Base-by-base conservation (phyloP, 2,797 vertebrate species). In the Dicrostonyx torquatus region DNA sequence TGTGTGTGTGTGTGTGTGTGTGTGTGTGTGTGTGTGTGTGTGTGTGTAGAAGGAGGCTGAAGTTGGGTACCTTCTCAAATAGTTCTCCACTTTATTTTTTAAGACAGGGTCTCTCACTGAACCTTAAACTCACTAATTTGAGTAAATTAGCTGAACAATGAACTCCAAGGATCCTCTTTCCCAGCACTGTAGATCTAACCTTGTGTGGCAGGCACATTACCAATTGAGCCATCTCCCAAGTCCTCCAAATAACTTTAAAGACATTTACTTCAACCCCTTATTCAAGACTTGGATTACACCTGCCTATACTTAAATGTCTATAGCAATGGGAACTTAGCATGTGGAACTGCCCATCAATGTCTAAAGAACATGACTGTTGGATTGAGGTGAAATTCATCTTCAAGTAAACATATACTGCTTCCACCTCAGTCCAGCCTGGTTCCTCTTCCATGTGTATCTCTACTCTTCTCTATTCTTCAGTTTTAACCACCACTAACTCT, bases 381-480 rank as follows among this genome's bases (percentile, higher is more conserved):
- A n/a, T 29, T 55, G 62, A 78, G 53, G 50, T 90, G 89, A 88
- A 94, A 64, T 62, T 55, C 90, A 26, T 73, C 40, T 66, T 40
- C 58, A n/a, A 80, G 66, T 24, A 73, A 37, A 80, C 79, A 93
- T 88, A 31, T n/a, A 73, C 34, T 62, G 66, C 43, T 94, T 79
- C 64, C 45, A 64, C 10, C 13, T 58, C 20, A 75, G 12, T 72
- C 12, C 72, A 85, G 34, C 50, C 50, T 90, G 66, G 73, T 50
- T 72, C 37, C 45, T 90, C 58, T 45, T 68, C 29, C 5, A 75
- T 1, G 4, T 64, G 53, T 13, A 43, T 62, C 86, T 73, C 78
- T 91, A 4, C 43, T 84, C 53, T 87, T 55, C 64, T 73, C 82
- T 91, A 4, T 53, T 79, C 53, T 89, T 68, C 64, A 80, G 20